Conservation (phyloP, 2,888 invertebrate species). For the Scaptodrosophila latifasciaeformis region DNA sequence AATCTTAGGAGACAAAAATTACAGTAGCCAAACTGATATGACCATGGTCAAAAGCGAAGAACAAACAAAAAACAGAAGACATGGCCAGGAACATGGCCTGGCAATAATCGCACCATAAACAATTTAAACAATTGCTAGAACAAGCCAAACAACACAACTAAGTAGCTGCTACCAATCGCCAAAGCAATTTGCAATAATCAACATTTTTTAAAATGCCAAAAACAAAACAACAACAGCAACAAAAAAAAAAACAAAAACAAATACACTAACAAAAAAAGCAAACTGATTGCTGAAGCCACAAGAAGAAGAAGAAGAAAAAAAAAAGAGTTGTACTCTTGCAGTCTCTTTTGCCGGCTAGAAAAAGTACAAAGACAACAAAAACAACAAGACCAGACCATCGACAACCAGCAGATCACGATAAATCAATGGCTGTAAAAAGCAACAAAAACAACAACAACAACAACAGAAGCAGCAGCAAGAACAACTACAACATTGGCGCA, state of each 20-base stretch:
- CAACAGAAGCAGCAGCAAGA: slow-evolving; percentile 20
- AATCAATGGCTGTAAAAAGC: slow-evolving; percentile 59
- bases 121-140: slow-evolving; percentile 20
- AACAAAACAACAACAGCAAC: slow-evolving; percentile 5
- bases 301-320: slow-evolving; percentile 23
- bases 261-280: slow-evolving; percentile 18
- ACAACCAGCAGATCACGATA: slow-evolving; percentile 68
- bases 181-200: slow-evolving; percentile 70
- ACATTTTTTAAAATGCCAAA: slow-evolving; percentile 47
- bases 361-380: slow-evolving; percentile 30
- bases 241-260: slow-evolving; percentile 22
- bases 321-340: slow-evolving; percentile 44
- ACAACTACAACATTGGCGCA: too few relatives aligned
- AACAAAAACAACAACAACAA: slow-evolving; percentile 37
- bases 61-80: too few relatives aligned
- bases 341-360: slow-evolving; percentile 11
- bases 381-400: slow-evolving; percentile 61
- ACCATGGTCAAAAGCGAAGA: too few relatives aligned
- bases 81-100: background rate
- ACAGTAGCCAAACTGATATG: background rate
- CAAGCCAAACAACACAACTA: slow-evolving; percentile 49
- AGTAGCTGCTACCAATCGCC: slow-evolving; percentile 67
- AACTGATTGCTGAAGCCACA: too few relatives aligned
- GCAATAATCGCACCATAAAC: slow-evolving; percentile 18
- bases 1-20: background rate